A percentile compares a stretch with the other conserved stretches of the same genome.
Conservation (phyloP, 2,888 invertebrate genomes). For the Spilarctia lutea region DNA sequence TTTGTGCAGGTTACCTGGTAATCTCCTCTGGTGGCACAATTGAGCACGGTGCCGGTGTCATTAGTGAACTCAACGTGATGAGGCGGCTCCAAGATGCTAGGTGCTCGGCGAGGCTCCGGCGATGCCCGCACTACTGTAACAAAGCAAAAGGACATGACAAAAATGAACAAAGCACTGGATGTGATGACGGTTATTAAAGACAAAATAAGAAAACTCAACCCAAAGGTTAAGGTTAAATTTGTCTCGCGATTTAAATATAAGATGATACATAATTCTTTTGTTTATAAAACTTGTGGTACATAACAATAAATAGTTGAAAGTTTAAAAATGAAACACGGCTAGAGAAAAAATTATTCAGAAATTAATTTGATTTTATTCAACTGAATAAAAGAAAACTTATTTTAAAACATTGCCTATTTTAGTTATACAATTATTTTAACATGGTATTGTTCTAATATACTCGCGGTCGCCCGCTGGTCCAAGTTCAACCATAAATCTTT, state of each 20-base stretch:
- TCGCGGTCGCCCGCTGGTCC: no score
- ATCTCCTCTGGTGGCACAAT: slow-evolving; percentile 90
- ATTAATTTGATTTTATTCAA: no score
- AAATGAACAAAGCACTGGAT: not conserved
- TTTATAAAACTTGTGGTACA: not conserved
- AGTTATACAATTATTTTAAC: no score
- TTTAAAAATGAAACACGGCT: no score
- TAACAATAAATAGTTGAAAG: no score
- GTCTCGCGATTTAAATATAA: not conserved
- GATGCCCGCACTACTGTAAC: slow-evolving; percentile 82
- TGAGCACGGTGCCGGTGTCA: slow-evolving; percentile 90
- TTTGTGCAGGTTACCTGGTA: slow-evolving; percentile 84
- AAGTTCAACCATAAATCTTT: no score
- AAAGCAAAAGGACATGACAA: slow-evolving; percentile 33
- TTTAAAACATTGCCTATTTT: no score
- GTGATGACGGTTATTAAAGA: not conserved
- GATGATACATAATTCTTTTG: not conserved
- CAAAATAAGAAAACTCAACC: not conserved
- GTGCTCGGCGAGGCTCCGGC: slow-evolving; percentile 90
- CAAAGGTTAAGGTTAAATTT: not conserved
- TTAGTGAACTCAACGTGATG: slow-evolving; percentile 93
- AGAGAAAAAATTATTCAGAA: no score
- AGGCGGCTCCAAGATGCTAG: slow-evolving; percentile 89
- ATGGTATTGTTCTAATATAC: no score
- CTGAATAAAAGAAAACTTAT: no score